Base-by-base conservation (phyloP, 2,888 invertebrate species). In the Acleris emargana region DNA sequence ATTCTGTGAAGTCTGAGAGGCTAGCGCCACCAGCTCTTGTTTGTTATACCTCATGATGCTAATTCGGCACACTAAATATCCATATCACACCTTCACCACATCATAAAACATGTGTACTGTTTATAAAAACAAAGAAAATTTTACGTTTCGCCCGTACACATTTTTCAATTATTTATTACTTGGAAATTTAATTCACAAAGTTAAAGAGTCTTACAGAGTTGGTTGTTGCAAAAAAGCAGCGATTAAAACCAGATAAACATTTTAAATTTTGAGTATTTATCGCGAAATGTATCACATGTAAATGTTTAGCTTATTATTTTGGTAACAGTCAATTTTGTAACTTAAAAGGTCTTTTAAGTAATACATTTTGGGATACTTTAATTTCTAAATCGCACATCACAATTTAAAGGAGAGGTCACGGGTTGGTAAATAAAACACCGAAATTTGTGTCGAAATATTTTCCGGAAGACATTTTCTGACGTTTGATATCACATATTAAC, bases 11-110 rank as follows among this genome's bases (percentile, higher is more conserved):
- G 96, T 96, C 89, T 98, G 97, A 64, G 96, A 96, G 69, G 98
- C 98, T 85, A 98, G 90, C 63, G 96, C 95, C 72, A 95, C 94
- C 78, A 99, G 90, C 89, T 98, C 98, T 84, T 96, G 96, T 86
- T 96, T 97, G 88, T 98, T 98, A 88, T 96, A 98, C 87, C 98
- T 95, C 98, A 98, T 98, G 74, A 76, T 86, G 75, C 73, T 38
- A 42, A 64, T 71, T 43, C 22, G n/a, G 38, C 18, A 13, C 49
- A 20, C n/a, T 7, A 32, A 52, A 28, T 11, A 50, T 57, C 45
- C 42, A 57, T 28, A 47, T 11, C 28, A 57, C 43, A 47, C 25
- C 55, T 42, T 32, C 57, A 59, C 18, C 18, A 38, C 51, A 67
- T 50, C 28, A 55, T 43, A 45, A 13, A 45, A 42, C 18, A n/a